phyloP scores from a whole-genome alignment of 2,113 vertebrate genomes.

The Todiramphus chloris region DNA sequence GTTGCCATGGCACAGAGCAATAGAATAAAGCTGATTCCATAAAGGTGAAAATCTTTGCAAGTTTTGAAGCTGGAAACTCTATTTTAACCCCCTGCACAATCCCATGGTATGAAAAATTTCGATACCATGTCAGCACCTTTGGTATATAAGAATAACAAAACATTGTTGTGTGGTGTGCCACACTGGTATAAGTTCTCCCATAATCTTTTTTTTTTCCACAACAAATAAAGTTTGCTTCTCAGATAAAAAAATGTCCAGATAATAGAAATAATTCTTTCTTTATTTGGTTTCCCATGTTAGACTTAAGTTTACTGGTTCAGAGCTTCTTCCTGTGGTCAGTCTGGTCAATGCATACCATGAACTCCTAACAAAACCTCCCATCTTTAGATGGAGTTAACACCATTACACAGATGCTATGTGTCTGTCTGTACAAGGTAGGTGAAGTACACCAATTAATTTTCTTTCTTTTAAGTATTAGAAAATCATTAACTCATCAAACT shows the following conservation, averaged over 20 bases:
- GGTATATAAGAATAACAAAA: not conserved
- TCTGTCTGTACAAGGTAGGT: not conserved
- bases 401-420: not conserved
- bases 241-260: not conserved
- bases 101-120: not conserved
- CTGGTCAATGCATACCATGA: not conserved
- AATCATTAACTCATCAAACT: not conserved
- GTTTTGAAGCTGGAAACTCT: not conserved
- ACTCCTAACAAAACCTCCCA: not conserved
- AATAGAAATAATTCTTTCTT: not conserved
- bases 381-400: not conserved
- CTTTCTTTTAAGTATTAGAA: not conserved
- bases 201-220: not conserved
- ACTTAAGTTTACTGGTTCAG: not conserved
- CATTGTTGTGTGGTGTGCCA: not conserved
- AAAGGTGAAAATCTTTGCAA: not conserved
- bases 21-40: not conserved
- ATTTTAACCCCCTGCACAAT: not conserved
- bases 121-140: not conserved
- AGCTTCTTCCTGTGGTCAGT: not conserved
- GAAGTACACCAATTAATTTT: not conserved
- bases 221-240: not conserved
- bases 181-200: not conserved
- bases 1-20: not conserved
- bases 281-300: not conserved